Evolutionary conservation across 1,140 invertebrate species (phyloP).

Genomic region (Drosophila orena): DNA sequence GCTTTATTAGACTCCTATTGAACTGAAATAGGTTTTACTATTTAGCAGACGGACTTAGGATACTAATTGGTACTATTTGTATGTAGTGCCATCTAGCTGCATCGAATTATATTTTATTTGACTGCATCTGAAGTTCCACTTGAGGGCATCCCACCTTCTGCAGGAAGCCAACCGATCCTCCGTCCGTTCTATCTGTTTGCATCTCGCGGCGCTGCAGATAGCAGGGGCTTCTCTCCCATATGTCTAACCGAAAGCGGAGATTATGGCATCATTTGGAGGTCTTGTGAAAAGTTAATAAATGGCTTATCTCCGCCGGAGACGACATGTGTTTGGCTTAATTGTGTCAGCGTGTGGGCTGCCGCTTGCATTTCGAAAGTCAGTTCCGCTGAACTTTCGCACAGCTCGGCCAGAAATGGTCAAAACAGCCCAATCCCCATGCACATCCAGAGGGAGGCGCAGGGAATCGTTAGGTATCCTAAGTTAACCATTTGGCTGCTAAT

Average conservation of each 20-base stretch:
- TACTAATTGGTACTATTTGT: no score
- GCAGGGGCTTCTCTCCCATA: conserved; percentile 59
- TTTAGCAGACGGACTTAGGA: no score
- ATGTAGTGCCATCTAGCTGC: no score
- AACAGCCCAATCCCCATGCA: conserved; percentile 38
- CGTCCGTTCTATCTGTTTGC: conserved; percentile 61
- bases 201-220: conserved; percentile 54
- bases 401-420: conserved; percentile 68
- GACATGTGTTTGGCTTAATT: conserved; percentile 83
- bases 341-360: conserved; percentile 78
- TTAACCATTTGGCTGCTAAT: conserved; percentile 70
- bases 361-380: conserved; percentile 64
- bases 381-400: conserved; percentile 73
- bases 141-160: conserved; percentile 36
- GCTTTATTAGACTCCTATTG: background rate
- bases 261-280: conserved; percentile 80
- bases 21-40: no score
- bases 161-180: conserved; percentile 1
- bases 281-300: conserved; percentile 83
- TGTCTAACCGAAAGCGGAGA: conserved; percentile 79
- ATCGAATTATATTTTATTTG: background rate
- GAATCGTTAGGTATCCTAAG: conserved; percentile 25
- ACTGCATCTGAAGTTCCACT: background rate
- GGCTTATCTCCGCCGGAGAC: conserved; percentile 68
- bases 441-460: background rate